Conservation (phyloP, 2,888 invertebrate species). For the Diplazon laetatorius region DNA sequence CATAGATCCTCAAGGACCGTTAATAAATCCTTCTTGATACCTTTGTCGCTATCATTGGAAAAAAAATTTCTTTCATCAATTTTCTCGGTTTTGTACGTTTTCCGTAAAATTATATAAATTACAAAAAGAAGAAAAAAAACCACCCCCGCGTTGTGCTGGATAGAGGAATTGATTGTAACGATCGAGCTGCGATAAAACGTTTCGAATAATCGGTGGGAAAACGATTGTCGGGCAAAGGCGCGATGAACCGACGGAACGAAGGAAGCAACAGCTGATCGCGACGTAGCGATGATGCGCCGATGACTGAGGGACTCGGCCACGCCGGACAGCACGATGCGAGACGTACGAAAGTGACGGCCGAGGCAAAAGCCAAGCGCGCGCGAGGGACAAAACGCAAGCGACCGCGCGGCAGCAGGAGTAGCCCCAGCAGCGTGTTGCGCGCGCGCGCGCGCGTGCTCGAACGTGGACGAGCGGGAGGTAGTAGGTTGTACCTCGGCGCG, state of each 20-base stretch:
- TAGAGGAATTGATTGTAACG: background rate
- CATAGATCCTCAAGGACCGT: slow-evolving; percentile 44
- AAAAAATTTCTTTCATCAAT: slow-evolving; percentile 7
- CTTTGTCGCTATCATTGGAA: slow-evolving; percentile 1
- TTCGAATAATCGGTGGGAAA: no score
- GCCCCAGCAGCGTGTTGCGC: slow-evolving; percentile 35
- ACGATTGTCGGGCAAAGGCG: slow-evolving; percentile 19
- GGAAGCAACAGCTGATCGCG: slow-evolving; percentile 64
- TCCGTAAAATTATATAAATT: background rate
- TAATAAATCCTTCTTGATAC: slow-evolving; percentile 31
- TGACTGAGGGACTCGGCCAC: slow-evolving; percentile 59
- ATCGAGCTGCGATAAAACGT: no score
- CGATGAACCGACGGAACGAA: slow-evolving; percentile 47
- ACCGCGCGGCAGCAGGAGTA: slow-evolving; percentile 15
- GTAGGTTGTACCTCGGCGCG: slow-evolving; percentile 63
- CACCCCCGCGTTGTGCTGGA: background rate
- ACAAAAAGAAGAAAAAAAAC: background rate
- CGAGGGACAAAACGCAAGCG: slow-evolving; percentile 27
- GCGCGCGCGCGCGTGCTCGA: slow-evolving; percentile 63
- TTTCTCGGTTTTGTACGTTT: background rate
- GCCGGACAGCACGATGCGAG: slow-evolving; percentile 56
- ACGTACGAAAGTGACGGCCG: slow-evolving; percentile 60
- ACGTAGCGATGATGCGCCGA: slow-evolving; percentile 54
- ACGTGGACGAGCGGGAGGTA: slow-evolving; percentile 56
- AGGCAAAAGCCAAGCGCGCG: slow-evolving; percentile 34